phyloP scores from a whole-genome alignment of 1,140 invertebrate genomes.

The Archivesica marissinica region DNA sequence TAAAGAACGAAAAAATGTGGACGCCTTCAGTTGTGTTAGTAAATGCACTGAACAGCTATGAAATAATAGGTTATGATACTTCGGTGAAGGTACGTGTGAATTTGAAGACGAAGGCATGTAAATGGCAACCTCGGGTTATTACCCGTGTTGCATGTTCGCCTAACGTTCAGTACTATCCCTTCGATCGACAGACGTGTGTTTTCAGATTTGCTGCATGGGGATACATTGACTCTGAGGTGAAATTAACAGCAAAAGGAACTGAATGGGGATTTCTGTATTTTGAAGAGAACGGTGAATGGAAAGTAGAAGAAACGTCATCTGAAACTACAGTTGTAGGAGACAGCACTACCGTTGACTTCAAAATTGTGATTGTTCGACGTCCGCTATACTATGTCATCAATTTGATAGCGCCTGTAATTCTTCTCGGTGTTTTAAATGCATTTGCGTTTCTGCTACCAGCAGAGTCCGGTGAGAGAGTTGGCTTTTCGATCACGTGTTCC shows the following conservation, averaged over 20 bases:
- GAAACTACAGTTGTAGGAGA: background rate
- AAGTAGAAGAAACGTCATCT: slow-evolving; percentile 30
- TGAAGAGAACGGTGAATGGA: slow-evolving; percentile 56
- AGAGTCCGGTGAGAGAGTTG: slow-evolving; percentile 49
- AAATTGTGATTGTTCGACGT: background rate
- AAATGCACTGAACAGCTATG: slow-evolving; percentile 29
- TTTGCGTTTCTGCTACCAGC: slow-evolving; percentile 46
- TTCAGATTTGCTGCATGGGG: slow-evolving; percentile 43
- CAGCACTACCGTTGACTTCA: slow-evolving; percentile 15
- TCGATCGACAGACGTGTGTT: slow-evolving; percentile 43
- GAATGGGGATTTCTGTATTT: slow-evolving; percentile 38
- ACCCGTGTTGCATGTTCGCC: slow-evolving; percentile 21
- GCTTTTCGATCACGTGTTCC: slow-evolving; percentile 53
- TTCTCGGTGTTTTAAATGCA: slow-evolving; percentile 37
- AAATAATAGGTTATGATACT: slow-evolving; percentile 36
- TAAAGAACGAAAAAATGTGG: slow-evolving; percentile 34
- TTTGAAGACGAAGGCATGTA: slow-evolving; percentile 7
- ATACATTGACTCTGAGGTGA: slow-evolving; percentile 14
- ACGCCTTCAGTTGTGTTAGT: slow-evolving; percentile 43
- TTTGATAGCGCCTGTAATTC: slow-evolving; percentile 36
- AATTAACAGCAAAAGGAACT: background rate
- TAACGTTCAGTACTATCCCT: slow-evolving; percentile 51
- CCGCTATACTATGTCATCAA: slow-evolving; percentile 57
- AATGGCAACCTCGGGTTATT: slow-evolving; percentile 42
- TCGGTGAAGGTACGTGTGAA: slow-evolving; percentile 35